phyloP scores from a whole-genome alignment of 2,888 invertebrate species.

The Neoscelio sp. region DNA sequence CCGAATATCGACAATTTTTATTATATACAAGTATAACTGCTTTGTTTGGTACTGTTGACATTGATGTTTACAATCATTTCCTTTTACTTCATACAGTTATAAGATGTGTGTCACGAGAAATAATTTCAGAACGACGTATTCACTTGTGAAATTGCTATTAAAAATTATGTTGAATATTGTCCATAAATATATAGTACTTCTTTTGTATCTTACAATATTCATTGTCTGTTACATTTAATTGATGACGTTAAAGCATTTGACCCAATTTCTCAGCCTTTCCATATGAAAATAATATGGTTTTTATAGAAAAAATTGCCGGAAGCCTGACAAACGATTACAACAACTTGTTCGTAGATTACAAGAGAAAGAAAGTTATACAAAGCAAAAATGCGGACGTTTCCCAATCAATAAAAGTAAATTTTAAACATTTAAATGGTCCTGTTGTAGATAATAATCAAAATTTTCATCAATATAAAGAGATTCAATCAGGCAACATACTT shows the following conservation, averaged over 20 bases:
- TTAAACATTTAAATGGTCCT: conserved; percentile 5
- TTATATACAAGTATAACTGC: conserved; percentile 29
- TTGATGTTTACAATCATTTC: conserved; percentile 1
- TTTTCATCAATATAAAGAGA: not conserved
- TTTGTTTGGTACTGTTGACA: conserved; percentile 4
- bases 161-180: conserved; percentile 8
- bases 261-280: not conserved
- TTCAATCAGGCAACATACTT: not conserved
- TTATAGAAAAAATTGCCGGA: not conserved
- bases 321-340: conserved; percentile 6
- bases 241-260: conserved; percentile 5
- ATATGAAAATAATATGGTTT: conserved; percentile 1
- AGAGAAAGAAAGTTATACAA: conserved; percentile 6
- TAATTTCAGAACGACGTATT: not conserved
- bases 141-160: conserved; percentile 11
- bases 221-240: conserved; percentile 22
- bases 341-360: conserved; percentile 2
- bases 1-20: conserved; percentile 29
- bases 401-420: conserved; percentile 1
- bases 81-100: conserved; percentile 1
- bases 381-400: too few relatives aligned
- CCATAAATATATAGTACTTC: conserved; percentile 3
- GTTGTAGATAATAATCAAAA: not conserved
- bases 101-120: not conserved
- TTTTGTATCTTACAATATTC: conserved; percentile 36